Base-by-base conservation (phyloP, 2,797 vertebrate genomes). In the Neopelma chrysocephalum region DNA sequence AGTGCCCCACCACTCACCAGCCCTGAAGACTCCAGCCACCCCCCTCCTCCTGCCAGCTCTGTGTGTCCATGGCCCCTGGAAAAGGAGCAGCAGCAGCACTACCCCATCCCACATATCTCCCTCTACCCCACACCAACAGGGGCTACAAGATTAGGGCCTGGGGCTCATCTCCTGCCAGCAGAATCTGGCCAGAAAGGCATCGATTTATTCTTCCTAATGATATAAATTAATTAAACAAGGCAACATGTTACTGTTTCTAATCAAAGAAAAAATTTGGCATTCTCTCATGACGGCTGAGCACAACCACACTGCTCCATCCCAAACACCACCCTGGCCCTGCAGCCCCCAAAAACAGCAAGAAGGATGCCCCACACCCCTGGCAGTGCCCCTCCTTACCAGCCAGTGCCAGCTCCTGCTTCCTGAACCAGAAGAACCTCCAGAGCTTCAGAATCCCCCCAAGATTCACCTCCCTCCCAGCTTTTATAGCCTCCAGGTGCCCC, bases 401-500 rank as follows among this genome's bases (percentile, higher is more conserved):
- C 75, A 62, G 31, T 14, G 31, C 40, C 78, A 50, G 45, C 18
- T 82, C 31, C 19, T 66, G 16, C 36, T 64, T 29, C 56, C 9
- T 0, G 0, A 6, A 7, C 48, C 0, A 0, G 48, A 15, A 6
- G 23, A 80, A 1, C 29, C 47, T 23, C 11, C 53, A n/a, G 43
- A 38, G 4, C 34, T 32, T 9, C 61, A 43, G 10, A 5, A 45
- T 13, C 15, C 32, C 21, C 2, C 6, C 31, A 65, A 6, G 22
- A n/a, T 5, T 12, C 6, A 2, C 32, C 43, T 65, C 43, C 2
- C 15, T 47, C 42, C 34, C 69, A 13, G 1, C 32, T 51, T 87
- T 93, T 87, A 38, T 29, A 76, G 25, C 66, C 73, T 12, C 0
- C 76, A 85, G 87, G 47, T 87, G 79, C 13, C 29, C 26, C 65